Evolutionary conservation across 1,140 invertebrate genomes (phyloP).

Genomic region (Coelopa frigida): DNA sequence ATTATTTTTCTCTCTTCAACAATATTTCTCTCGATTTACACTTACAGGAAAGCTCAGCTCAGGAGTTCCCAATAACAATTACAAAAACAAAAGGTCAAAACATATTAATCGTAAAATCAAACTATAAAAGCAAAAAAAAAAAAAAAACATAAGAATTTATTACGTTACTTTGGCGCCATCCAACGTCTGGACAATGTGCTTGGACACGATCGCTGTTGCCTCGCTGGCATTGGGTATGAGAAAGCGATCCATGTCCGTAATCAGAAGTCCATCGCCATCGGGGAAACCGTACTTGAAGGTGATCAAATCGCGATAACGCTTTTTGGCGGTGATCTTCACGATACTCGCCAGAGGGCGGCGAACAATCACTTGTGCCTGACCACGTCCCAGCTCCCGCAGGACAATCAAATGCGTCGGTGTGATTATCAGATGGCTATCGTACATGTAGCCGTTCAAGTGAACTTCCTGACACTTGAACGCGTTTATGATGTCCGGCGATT

Average conservation of each 20-base stretch:
- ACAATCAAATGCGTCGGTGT: constrained; percentile 83
- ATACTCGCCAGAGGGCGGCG: constrained; percentile 79
- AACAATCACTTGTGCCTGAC: constrained; percentile 75
- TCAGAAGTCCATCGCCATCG: constrained; percentile 37
- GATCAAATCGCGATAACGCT: constrained; percentile 86
- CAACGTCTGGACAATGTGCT: constrained; percentile 49
- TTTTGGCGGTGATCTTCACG: constrained; percentile 93
- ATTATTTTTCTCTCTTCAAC: too few species aligned
- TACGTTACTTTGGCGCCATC: constrained; percentile 23
- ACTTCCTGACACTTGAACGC: constrained; percentile 89
- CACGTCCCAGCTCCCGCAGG: constrained; percentile 69
- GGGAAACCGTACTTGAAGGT: constrained; percentile 69
- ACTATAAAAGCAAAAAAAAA: too few species aligned
- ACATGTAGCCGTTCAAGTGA: constrained; percentile 76
- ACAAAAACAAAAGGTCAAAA: too few species aligned
- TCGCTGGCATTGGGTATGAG: constrained; percentile 85
- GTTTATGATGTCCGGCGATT: constrained; percentile 75
- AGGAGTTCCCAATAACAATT: too few species aligned
- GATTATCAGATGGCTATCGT: constrained; percentile 81
- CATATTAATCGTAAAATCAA: too few species aligned
- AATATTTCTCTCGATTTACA: too few species aligned
- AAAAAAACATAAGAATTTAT: constrained; percentile 9
- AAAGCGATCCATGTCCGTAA: constrained; percentile 83
- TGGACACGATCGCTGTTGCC: constrained; percentile 59
- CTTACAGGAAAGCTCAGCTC: too few species aligned